phyloP scores from a whole-genome alignment of 2,888 invertebrate genomes.

The Rotaria sp. region DNA sequence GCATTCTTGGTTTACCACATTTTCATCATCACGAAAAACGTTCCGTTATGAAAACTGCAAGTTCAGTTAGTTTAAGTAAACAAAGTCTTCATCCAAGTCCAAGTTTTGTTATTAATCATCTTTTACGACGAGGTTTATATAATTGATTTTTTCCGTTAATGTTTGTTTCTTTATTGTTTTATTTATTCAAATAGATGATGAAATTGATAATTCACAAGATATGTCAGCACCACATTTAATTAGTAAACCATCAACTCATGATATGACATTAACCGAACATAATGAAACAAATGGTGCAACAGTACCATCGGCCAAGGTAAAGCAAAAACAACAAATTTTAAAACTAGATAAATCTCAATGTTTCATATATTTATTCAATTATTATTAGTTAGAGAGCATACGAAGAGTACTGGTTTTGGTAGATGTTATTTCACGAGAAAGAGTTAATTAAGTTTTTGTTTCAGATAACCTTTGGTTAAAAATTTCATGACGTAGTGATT shows the following conservation, averaged over 20 bases:
- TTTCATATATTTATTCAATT: neutral
- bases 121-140: neutral
- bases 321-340: neutral
- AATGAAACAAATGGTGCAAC: neutral
- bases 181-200: neutral
- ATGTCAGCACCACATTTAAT: conserved; percentile 28
- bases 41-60: conserved; percentile 29
- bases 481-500: too few species aligned
- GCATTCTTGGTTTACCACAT: conserved; percentile 31
- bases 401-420: too few species aligned
- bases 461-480: too few species aligned
- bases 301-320: neutral
- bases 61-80: conserved; percentile 19
- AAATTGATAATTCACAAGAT: neutral
- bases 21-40: conserved; percentile 37
- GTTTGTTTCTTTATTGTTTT: neutral
- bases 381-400: too few species aligned
- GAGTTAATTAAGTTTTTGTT: too few species aligned
- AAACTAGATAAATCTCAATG: too few species aligned
- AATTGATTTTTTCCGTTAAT: neutral
- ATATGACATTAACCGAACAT: neutral
- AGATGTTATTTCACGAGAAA: too few species aligned
- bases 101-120: neutral
- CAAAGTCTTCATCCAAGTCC: conserved; percentile 13
- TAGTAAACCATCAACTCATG: neutral